Conservation (phyloP, 2,797 vertebrate species). For the Cuniculus paca region DNA sequence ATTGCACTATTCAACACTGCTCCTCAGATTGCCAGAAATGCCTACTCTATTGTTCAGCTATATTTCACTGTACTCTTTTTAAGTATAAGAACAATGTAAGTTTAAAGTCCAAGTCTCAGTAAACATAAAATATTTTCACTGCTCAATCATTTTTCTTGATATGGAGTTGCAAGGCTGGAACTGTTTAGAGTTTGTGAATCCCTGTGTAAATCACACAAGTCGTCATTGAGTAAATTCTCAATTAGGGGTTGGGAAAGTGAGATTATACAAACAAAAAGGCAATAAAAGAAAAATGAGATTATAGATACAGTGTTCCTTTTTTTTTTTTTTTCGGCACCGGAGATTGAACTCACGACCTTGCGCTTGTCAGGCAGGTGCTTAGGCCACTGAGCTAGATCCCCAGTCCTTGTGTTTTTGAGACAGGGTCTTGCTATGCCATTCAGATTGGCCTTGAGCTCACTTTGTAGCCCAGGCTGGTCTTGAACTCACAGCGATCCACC, state of each 20-base stretch:
- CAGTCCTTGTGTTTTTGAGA: too few relatives aligned
- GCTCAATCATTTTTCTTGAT: not conserved
- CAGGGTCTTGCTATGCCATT: too few relatives aligned
- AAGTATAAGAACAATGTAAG: not conserved
- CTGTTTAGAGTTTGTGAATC: not conserved
- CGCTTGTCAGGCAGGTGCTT: too few relatives aligned
- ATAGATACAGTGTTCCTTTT: not conserved
- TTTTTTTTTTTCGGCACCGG: too few relatives aligned
- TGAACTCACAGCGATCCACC: too few relatives aligned
- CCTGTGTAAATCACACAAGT: not conserved
- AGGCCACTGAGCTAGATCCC: too few relatives aligned
- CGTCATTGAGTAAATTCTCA: not conserved
- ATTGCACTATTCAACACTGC: rapidly evolving
- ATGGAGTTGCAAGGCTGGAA: not conserved
- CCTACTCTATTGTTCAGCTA: not conserved
- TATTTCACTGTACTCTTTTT: not conserved
- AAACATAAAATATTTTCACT: not conserved
- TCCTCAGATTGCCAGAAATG: not conserved
- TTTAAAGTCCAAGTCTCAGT: not conserved
- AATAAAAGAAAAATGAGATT: not conserved
- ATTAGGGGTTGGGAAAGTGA: not conserved
- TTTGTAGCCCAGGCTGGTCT: too few relatives aligned
- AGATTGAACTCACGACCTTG: too few relatives aligned
- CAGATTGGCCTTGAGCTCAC: too few relatives aligned
- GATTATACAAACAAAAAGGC: not conserved